Evolutionary conservation across 2,797 vertebrate species (phyloP), one percentile per base, ranked within the genome.

Genomic region (Muscicapa comitata): DNA sequence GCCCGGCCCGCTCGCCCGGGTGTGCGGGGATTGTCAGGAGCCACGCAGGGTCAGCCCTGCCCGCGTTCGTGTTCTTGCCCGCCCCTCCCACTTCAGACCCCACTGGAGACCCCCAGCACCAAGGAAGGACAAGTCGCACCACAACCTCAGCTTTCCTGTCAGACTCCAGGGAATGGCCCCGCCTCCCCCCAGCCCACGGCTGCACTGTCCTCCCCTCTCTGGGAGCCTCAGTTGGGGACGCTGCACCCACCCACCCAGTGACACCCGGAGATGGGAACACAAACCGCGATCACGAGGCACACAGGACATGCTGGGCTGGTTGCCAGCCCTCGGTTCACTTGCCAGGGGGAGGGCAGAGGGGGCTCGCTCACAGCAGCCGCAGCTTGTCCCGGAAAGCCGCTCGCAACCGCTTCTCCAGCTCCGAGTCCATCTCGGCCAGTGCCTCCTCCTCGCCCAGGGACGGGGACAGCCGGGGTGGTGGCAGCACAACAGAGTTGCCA

Each of bases 311-410:
- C 54, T 14, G 54, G 35, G 54, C 68, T 19, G 1, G 1, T 2
- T 3, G n/a, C 38, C 5, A 10, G 6, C 21, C 29, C 79, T n/a
- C 1, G 17, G 55, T 76, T 80, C 3, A 1, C 28, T 8, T 0
- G 0, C 16, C 0, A 0, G 0, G 5, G 19, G 54, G 10, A 38
- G 50, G 24, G 19, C 7, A 28, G 17, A n/a, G 43, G 43, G 19
- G 1, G 31, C 37, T 57, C 76, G 97, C 98, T 98, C 97, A 99
- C 98, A 11, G 28, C 38, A 91, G 80, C 70, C 33, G 57, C 53
- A 97, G 91, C 68, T 95, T 96, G 61, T 97, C 93, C 71, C 54
- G 89, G 6, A 96, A 86, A 40, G 74, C 80, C 7, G 7, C 73
- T 13, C 24, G 38, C 67, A 97, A 88, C 23, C 45, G 85, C 18